Percentiles rank a stretch among this genome's conserved stretches.
These are phyloP conservation scores for Lamellibrachia columna DNA, from an alignment of 2,888 invertebrate species.

Conservation along the genomic window DNA sequence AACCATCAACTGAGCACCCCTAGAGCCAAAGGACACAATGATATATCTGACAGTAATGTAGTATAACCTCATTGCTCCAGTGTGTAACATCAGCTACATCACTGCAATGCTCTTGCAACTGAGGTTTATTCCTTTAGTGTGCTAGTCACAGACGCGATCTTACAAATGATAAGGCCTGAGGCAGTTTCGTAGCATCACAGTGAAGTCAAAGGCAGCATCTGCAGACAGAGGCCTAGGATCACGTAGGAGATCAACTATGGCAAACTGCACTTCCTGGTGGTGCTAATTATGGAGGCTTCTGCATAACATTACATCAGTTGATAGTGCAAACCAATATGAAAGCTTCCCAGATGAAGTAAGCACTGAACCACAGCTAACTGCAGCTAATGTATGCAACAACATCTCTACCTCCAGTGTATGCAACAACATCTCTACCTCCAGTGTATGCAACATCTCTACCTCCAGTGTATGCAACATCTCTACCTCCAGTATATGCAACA, in stretches of 20 bases:
- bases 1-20: background rate
- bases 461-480: background rate
- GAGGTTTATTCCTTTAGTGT: background rate
- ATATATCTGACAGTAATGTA: background rate
- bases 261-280: background rate
- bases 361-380: background rate
- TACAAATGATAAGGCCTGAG: background rate
- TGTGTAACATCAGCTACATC: background rate
- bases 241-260: background rate
- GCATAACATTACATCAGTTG: background rate
- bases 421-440: background rate
- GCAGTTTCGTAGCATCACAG: background rate
- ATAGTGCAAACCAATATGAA: background rate
- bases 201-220: background rate
- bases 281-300: background rate
- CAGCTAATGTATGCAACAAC: background rate
- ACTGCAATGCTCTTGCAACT: background rate
- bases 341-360: background rate
- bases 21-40: background rate
- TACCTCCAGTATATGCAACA: background rate
- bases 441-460: background rate
- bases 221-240: background rate
- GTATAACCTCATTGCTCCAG: too few relatives aligned
- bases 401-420: background rate
- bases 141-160: background rate